Conservation (phyloP, 2,113 vertebrate species). For the Helogale parvula region DNA sequence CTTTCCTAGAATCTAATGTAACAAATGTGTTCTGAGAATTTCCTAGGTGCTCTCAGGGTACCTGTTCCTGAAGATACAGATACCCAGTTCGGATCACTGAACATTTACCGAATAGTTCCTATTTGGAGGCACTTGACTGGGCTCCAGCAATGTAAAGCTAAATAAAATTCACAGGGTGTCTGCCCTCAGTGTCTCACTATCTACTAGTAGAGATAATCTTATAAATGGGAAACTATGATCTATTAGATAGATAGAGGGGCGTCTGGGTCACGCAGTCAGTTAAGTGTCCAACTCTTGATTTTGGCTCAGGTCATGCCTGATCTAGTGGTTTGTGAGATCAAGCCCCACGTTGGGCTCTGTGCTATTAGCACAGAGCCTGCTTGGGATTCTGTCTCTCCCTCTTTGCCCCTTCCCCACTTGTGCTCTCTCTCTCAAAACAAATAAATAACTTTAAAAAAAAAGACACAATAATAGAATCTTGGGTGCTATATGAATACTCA, state of each 20-base stretch:
- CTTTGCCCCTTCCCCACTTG: no score
- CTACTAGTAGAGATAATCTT: background rate
- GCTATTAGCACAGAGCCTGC: no score
- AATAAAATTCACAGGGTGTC: background rate
- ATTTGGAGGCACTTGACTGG: background rate
- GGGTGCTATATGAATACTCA: background rate
- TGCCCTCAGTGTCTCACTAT: background rate
- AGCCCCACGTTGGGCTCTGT: no score
- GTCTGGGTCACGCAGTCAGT: no score
- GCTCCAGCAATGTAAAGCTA: background rate
- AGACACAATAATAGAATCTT: background rate
- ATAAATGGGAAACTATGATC: background rate
- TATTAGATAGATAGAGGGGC: no score
- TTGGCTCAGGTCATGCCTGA: no score
- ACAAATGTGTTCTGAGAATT: background rate
- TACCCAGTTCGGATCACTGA: background rate
- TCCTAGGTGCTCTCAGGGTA: background rate
- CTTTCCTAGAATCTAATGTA: background rate
- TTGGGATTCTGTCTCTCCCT: no score
- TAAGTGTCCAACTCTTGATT: no score
- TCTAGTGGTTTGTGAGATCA: no score
- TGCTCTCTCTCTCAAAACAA: no score
- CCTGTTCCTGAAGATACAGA: background rate
- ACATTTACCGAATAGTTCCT: background rate
- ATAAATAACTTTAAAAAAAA: no score